These are phyloP conservation scores for Gryon sp. DNA, from an alignment of 1,140 invertebrate genomes.

Conservation along the genomic window DNA sequence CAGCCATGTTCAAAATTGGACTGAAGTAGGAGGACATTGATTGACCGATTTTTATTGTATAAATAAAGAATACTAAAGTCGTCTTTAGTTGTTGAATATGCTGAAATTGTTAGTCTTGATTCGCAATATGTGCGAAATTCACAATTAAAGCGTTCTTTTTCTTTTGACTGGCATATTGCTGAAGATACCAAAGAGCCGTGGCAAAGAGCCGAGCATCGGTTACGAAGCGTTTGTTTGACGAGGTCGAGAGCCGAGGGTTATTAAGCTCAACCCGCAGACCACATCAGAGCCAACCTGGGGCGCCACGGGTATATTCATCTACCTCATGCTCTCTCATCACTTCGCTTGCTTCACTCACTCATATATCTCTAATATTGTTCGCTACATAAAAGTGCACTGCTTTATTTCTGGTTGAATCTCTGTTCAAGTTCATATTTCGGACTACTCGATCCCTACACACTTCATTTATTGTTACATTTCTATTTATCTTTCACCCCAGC, in stretches of 20 bases:
- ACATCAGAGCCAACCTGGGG: slow-evolving; percentile 76
- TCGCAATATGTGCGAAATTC: slow-evolving; percentile 44
- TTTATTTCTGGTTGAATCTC: slow-evolving; percentile 56
- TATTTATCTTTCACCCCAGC: slow-evolving; percentile 41
- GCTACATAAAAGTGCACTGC: slow-evolving; percentile 61
- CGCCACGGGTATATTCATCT: slow-evolving; percentile 72
- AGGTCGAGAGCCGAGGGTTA: slow-evolving; percentile 77
- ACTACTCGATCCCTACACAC: slow-evolving; percentile 20
- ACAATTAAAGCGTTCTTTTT: slow-evolving; percentile 56
- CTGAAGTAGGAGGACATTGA: too few relatives aligned
- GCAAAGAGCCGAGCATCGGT: slow-evolving; percentile 69
- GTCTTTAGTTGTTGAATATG: not conserved
- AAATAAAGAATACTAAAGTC: not conserved
- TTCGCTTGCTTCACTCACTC: slow-evolving; percentile 59
- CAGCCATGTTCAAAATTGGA: too few relatives aligned
- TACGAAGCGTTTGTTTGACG: slow-evolving; percentile 77
- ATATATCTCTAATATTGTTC: slow-evolving; percentile 64
- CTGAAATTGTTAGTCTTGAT: not conserved
- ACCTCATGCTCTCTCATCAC: slow-evolving; percentile 60
- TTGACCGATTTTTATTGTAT: too few relatives aligned
- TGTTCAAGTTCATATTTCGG: slow-evolving; percentile 54
- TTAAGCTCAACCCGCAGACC: slow-evolving; percentile 77
- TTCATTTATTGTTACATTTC: slow-evolving; percentile 60
- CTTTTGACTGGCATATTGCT: slow-evolving; percentile 60
- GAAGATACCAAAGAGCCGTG: slow-evolving; percentile 61